Base-by-base conservation (phyloP, 2,113 vertebrate genomes). In the Trematomus loennbergii region DNA sequence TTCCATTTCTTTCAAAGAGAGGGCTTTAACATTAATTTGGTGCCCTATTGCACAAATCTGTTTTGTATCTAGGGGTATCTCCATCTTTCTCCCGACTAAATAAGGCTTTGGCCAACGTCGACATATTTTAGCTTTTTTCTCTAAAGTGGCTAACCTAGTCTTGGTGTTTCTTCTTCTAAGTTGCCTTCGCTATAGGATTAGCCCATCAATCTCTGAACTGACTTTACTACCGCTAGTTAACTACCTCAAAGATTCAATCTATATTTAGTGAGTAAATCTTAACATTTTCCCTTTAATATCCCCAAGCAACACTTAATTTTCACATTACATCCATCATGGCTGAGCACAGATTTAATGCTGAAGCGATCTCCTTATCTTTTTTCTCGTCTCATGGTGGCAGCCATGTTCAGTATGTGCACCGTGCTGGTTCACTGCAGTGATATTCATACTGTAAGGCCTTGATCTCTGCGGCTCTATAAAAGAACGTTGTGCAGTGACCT, bases 401-500 rank as follows among this genome's bases (percentile, higher is more conserved):
- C 54, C 29, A 11, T 63, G 72, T 60, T 78, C 36, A 25, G 58
- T 3, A 12, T 48, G 59, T 64, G 66, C 52, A 57, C 46, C 50
- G 29, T 25, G 25, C 71, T 22, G 59, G 49, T 73, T 6, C 61
- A 43, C 53, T 17, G 59, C 69, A 15, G 69, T 33, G 70, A 69
- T 62, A 50, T 58, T 65, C 72, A 67, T 68, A 45, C 53, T 46
- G 12, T 64, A 50, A 43, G 7, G 48, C 43, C 53, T 48, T 74
- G 72, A 78, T 62, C 68, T 76, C n/a, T 72, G 36, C 81, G 62
- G 60, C 54, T 67, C 36, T 54, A 22, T 71, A 52, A 55, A 63
- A 43, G 16, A 58, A 50, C 12, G 10, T 25, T 16, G 7, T 53
- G 52, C 52, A 5, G 69, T 68, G 83, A 88, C 83, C 86, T 88